A percentile compares a stretch with the other conserved stretches of the same genome.
Evolutionary conservation across 1,140 invertebrate genomes (phyloP).

Genomic region (Caenorhabditis inopinata): DNA sequence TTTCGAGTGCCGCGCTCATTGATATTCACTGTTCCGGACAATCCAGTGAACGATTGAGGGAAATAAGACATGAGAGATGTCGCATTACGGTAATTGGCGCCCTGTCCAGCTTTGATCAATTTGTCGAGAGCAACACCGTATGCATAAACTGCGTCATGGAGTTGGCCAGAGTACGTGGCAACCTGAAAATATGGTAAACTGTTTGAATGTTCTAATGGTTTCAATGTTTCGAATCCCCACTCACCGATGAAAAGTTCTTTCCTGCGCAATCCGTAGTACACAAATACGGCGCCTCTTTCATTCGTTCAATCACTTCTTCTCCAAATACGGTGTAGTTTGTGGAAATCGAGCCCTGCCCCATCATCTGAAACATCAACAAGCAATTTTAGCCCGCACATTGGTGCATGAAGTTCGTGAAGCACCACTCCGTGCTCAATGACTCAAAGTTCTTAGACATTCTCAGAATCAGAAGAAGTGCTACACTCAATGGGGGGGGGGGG

Average conservation of each 20-base stretch:
- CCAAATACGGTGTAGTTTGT: background rate
- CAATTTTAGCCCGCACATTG: too few relatives aligned
- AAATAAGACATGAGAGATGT: too few relatives aligned
- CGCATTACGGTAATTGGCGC: background rate
- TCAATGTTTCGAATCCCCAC: background rate
- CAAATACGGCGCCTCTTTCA: background rate
- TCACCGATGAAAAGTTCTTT: background rate
- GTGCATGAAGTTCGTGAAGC: too few relatives aligned
- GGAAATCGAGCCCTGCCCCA: background rate
- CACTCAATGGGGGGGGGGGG: too few relatives aligned
- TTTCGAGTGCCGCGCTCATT: too few relatives aligned
- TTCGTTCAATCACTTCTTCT: background rate
- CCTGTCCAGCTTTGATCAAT: background rate
- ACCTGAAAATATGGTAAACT: background rate
- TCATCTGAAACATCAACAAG: conserved; percentile 9
- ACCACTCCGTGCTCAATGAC: too few relatives aligned
- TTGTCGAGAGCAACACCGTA: conserved; percentile 32
- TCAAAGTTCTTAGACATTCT: too few relatives aligned
- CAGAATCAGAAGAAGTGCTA: too few relatives aligned
- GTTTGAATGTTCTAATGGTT: too few relatives aligned
- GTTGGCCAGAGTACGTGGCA: conserved; percentile 29
- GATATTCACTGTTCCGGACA: too few relatives aligned
- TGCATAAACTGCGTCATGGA: conserved; percentile 19
- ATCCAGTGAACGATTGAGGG: too few relatives aligned
- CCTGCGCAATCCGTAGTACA: conserved; percentile 13